A percentile compares a stretch with the other conserved stretches of the same genome.
phyloP scores from a whole-genome alignment of 2,888 invertebrate genomes.

The Drepanosiphum platanoidis region DNA sequence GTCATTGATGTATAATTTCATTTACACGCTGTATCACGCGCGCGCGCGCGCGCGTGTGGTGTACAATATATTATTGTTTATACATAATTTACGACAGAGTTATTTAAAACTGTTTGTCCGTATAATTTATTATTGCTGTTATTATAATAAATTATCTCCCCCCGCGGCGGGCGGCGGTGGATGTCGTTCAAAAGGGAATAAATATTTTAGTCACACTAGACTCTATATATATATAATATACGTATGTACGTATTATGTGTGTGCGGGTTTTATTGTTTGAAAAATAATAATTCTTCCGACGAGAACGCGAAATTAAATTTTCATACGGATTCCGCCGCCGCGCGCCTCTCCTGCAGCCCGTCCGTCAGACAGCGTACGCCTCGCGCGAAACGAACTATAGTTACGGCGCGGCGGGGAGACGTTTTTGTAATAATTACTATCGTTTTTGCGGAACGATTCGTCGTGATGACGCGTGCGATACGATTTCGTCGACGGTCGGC shows the following conservation, averaged over 20 bases:
- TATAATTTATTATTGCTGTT: constrained; percentile 25
- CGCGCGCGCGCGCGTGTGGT: neutral
- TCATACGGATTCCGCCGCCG: neutral
- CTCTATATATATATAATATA: too few species aligned
- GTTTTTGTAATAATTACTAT: too few species aligned
- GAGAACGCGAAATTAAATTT: neutral
- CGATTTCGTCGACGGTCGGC: too few species aligned
- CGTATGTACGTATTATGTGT: too few species aligned
- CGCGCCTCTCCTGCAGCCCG: neutral
- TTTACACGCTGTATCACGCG: neutral
- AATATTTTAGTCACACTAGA: constrained; percentile 32
- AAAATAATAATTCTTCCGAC: constrained; percentile 10
- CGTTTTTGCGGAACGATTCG: neutral
- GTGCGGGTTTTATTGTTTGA: constrained; percentile 11
- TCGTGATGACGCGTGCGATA: too few species aligned
- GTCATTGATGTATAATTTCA: neutral
- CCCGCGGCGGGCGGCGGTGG: constrained; percentile 1
- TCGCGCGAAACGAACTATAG: too few species aligned
- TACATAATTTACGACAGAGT: constrained; percentile 19
- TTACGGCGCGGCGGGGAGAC: too few species aligned
- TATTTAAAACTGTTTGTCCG: constrained; percentile 30
- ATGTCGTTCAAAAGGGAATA: constrained; percentile 22
- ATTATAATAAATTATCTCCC: constrained; percentile 32
- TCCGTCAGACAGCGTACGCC: neutral
- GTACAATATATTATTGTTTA: constrained; percentile 12